Evolutionary conservation across 1,140 invertebrate species (phyloP).

Genomic region (Solenopsis fugax): DNA sequence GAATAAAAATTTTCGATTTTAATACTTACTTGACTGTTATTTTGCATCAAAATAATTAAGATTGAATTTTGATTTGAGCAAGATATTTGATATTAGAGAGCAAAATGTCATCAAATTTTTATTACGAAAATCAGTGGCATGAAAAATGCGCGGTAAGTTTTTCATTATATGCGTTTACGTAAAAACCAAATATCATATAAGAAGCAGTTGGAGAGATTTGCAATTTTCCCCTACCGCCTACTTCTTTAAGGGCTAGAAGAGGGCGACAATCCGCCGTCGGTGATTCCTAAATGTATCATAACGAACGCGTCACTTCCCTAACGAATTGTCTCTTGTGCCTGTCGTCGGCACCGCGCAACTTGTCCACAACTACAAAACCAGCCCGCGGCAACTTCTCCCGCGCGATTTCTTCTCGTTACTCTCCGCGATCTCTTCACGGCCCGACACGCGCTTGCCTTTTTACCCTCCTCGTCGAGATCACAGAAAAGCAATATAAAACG

Average conservation of each 20-base stretch:
- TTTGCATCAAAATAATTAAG: not conserved
- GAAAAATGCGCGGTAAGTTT: not conserved
- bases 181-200: not conserved
- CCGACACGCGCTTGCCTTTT: conserved; percentile 59
- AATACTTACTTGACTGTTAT: not conserved
- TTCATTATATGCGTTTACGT: not conserved
- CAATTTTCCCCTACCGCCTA: not conserved
- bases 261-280: not conserved
- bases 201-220: not conserved
- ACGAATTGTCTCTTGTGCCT: conserved; percentile 81
- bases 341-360: conserved; percentile 71
- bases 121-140: not conserved
- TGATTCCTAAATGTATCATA: conserved; percentile 74
- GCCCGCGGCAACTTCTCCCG: conserved; percentile 71
- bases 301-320: conserved; percentile 71
- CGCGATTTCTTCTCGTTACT: conserved; percentile 57
- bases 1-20: not conserved
- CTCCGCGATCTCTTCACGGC: conserved; percentile 52
- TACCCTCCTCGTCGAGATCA: conserved; percentile 67
- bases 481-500: conserved; percentile 75
- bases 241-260: not conserved
- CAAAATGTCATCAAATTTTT: not conserved
- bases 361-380: conserved; percentile 79
- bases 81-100: conserved; percentile 2
- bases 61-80: not conserved